A percentile compares a stretch with the other conserved stretches of the same genome.
Evolutionary conservation across 2,113 vertebrate species (phyloP).

Genomic region (Arenaria interpres): DNA sequence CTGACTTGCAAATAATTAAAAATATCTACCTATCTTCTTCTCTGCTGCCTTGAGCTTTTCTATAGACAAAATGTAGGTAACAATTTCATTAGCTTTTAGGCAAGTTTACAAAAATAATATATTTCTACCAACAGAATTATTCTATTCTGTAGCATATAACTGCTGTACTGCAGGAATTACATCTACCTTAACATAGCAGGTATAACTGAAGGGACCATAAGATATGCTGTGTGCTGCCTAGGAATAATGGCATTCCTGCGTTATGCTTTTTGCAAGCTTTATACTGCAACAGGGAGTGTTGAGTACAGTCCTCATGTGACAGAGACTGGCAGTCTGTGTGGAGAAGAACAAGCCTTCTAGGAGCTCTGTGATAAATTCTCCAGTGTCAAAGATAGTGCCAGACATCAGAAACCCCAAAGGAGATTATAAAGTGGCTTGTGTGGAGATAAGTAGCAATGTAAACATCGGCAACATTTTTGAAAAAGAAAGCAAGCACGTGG

Average conservation of each 20-base stretch:
- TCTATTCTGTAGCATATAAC: background rate
- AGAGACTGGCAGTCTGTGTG: background rate
- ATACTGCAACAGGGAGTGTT: background rate
- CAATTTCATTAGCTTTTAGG: background rate
- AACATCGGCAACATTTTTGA: background rate
- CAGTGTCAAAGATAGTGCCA: background rate
- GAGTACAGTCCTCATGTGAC: background rate
- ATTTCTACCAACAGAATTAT: background rate
- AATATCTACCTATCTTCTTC: background rate
- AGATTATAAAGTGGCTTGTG: background rate
- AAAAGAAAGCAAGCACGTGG: background rate
- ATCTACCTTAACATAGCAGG: background rate
- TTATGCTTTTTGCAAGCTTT: background rate
- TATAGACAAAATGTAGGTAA: background rate
- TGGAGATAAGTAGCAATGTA: background rate
- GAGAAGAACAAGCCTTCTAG: background rate
- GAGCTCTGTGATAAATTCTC: background rate
- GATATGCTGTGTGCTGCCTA: background rate
- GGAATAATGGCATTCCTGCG: background rate
- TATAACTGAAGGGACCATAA: background rate
- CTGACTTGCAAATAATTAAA: background rate
- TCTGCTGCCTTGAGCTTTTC: background rate
- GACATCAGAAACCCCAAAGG: background rate
- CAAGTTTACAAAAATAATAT: background rate
- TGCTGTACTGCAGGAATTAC: background rate